Conservation (phyloP, 2,113 vertebrate species). For the Madoqua kirkii region DNA sequence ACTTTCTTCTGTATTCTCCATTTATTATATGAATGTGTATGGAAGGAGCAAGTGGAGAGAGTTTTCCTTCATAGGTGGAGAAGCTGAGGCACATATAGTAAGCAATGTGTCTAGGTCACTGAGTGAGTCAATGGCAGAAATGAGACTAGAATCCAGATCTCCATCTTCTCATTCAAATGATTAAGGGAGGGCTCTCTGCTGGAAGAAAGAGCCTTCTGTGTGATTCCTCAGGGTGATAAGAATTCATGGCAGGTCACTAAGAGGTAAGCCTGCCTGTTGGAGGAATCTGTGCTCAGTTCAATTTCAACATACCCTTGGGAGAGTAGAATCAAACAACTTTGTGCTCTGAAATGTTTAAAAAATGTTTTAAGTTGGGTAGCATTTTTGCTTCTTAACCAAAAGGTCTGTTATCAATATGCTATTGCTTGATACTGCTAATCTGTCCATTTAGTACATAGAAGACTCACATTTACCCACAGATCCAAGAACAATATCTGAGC, state of each 20-base stretch:
- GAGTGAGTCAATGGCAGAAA: neutral
- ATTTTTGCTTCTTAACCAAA: conserved; percentile 53
- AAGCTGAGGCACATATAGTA: neutral
- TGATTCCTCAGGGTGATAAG: neutral
- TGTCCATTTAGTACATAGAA: conserved; percentile 35
- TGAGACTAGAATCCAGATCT: neutral
- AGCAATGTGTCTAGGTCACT: neutral
- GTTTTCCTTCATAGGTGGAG: neutral
- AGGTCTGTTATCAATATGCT: conserved; percentile 2
- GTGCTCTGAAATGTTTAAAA: conserved; percentile 33
- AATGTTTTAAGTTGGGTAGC: conserved; percentile 1
- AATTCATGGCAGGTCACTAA: conserved; percentile 41
- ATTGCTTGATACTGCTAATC: conserved; percentile 37
- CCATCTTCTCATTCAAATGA: neutral
- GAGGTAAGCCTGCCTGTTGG: conserved; percentile 40
- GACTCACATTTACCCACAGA: conserved; percentile 31
- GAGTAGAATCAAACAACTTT: conserved; percentile 4
- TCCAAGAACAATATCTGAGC: conserved; percentile 37
- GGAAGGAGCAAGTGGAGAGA: neutral
- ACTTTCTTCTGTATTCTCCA: neutral
- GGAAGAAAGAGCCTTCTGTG: neutral
- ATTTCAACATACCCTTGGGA: conserved; percentile 11
- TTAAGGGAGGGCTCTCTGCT: neutral
- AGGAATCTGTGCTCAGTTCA: neutral
- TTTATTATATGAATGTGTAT: neutral